These are phyloP conservation scores for Pachyuromys duprasi DNA, from an alignment of 2,797 vertebrate genomes.

Conservation along the genomic window DNA sequence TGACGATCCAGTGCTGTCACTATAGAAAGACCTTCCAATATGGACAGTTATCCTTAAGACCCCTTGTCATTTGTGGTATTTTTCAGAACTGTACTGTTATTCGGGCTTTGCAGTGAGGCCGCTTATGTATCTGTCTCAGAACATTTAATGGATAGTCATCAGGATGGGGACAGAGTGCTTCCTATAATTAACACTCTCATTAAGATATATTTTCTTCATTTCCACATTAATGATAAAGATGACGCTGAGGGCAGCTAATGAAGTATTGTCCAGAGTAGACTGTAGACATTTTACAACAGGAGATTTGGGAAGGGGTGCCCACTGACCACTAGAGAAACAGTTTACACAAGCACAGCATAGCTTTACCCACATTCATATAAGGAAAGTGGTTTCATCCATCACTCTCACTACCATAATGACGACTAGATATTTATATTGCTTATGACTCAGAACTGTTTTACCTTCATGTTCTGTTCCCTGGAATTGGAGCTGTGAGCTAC, in stretches of 20 bases:
- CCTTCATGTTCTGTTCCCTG: neutral
- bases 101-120: constrained; percentile 13
- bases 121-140: neutral
- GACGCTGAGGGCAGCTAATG: constrained; percentile 72
- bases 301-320: constrained; percentile 27
- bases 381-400: neutral
- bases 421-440: neutral
- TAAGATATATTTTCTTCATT: constrained; percentile 72
- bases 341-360: neutral
- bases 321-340: constrained; percentile 11
- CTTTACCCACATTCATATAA: constrained; percentile 40
- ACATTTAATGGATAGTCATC: constrained; percentile 61
- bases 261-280: constrained; percentile 65
- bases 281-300: constrained; percentile 63
- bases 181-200: constrained; percentile 68
- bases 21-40: neutral
- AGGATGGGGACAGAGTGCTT: constrained; percentile 48
- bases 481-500: neutral
- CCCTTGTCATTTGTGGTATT: constrained; percentile 47
- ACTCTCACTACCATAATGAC: neutral
- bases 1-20: neutral
- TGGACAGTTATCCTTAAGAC: constrained; percentile 39
- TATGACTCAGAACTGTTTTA: neutral
- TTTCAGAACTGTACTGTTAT: constrained; percentile 57
- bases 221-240: constrained; percentile 78